A percentile compares a stretch with the other conserved stretches of the same genome.
These are phyloP conservation scores for Calidris pygmaea DNA, from an alignment of 2,113 vertebrate species.

Conservation along the genomic window DNA sequence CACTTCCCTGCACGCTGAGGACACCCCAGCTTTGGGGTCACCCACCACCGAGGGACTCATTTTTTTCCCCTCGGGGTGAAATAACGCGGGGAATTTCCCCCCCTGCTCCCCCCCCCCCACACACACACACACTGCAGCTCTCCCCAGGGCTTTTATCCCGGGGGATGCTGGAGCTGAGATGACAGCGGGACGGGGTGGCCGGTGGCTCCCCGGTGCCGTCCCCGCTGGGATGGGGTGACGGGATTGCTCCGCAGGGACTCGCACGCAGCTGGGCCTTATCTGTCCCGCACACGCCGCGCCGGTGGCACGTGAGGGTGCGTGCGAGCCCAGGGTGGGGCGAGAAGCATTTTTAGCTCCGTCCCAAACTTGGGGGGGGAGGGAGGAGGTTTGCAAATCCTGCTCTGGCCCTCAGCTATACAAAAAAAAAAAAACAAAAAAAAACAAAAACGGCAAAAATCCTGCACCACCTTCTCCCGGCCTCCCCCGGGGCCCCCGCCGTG, in stretches of 20 bases:
- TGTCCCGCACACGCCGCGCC: background rate
- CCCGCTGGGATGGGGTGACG: background rate
- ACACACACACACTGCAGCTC: background rate
- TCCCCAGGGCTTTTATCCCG: background rate
- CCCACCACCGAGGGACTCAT: background rate
- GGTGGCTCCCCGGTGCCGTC: background rate
- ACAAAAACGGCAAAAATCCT: background rate
- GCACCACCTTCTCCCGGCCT: background rate
- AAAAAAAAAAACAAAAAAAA: background rate
- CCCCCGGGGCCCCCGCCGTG: background rate
- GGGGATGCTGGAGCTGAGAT: background rate
- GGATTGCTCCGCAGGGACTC: background rate
- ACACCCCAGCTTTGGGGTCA: background rate
- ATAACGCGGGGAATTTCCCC: background rate
- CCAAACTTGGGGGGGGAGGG: background rate
- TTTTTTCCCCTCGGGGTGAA: background rate
- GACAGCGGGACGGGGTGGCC: accelerated
- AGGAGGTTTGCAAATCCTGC: constrained; percentile 48
- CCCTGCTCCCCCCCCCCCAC: too few relatives aligned
- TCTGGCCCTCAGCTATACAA: background rate
- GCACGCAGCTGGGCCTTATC: background rate
- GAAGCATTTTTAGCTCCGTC: background rate
- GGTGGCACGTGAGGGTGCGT: background rate
- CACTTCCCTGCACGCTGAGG: accelerated
- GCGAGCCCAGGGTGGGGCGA: background rate